Base-by-base conservation (phyloP, 2,888 invertebrate genomes). In the Alloplasta piceator region DNA sequence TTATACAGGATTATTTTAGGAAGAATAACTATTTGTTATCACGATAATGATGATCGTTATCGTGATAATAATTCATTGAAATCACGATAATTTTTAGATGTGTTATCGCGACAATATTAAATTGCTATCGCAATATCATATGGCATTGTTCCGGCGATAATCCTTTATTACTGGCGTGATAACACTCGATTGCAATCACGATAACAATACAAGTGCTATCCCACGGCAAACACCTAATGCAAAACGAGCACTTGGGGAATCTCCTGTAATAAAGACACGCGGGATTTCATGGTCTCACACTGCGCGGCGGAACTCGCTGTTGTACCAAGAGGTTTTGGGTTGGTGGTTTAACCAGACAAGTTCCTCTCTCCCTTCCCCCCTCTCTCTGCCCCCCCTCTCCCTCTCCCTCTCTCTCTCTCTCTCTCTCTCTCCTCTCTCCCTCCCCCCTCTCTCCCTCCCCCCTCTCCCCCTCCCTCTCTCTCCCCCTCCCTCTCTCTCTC, bases 331-430 rank as follows among this genome's bases (percentile, higher is more conserved):
- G 0, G 36, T 12, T 48, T 12, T 4, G 5, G 12, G 12, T 1
- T 52, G 52, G 52, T 14, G 52, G 43, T 43, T 6, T 12, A 52
- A 38, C 6, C 48, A 38, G 66, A 66, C 39, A 58, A 66, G 58
- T 74, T 41, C 58, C 66, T 56, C 38, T 74, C 39, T 66, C 9
- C 56, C n/a, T n/a, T n/a, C n/a, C n/a, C n/a, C n/a, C n/a, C n/a
- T n/a, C n/a, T n/a, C n/a, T n/a, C n/a, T n/a, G n/a, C n/a, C n/a
- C n/a, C n/a, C n/a, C n/a, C 16, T 2, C 10, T 12, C 4, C 66
- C 16, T n/a, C n/a, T 14, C n/a, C 10, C 43, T 0, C 14, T 5
- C 9, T 5, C 26, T n/a, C 26, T 5, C 39, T 14, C 58, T 50
- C 16, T 2, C 10, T 12, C 4, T 66, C 16, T n/a, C n/a, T 26